These are phyloP conservation scores for Carpatolechia fugitivella DNA, from an alignment of 2,888 invertebrate species.

Conservation along the genomic window DNA sequence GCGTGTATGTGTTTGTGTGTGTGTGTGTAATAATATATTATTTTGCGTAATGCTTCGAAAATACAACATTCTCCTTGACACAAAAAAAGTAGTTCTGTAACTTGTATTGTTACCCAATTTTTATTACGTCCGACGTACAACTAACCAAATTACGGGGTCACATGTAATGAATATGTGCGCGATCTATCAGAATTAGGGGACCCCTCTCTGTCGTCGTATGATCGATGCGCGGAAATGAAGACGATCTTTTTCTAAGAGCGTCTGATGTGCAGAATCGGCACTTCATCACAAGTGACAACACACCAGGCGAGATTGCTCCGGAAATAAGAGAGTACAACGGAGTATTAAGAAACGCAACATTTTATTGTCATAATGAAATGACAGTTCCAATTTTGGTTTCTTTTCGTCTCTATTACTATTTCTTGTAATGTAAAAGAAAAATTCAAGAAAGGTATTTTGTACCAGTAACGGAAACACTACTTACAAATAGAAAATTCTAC, in stretches of 20 bases:
- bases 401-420: too few species aligned
- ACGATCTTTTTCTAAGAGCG: conserved; percentile 72
- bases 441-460: too few species aligned
- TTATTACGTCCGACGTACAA: neutral
- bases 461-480: too few species aligned
- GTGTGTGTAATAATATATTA: too few species aligned
- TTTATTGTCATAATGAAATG: too few species aligned
- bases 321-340: conserved; percentile 3
- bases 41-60: too few species aligned
- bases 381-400: too few species aligned
- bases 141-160: conserved; percentile 50
- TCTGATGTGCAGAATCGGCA: conserved; percentile 54
- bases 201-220: conserved; percentile 68
- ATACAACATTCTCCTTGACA: too few species aligned
- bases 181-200: conserved; percentile 77
- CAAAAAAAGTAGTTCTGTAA: too few species aligned
- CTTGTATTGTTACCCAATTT: too few species aligned
- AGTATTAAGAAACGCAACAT: neutral
- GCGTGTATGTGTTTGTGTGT: too few species aligned
- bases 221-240: conserved; percentile 78
- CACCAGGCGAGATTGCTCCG: conserved; percentile 11
- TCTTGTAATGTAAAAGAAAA: too few species aligned
- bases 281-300: conserved; percentile 39
- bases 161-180: conserved; percentile 64
- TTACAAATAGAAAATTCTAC: neutral